These are phyloP conservation scores for Corythornis madagascariensis DNA, from an alignment of 2,113 vertebrate species.

Conservation along the genomic window DNA sequence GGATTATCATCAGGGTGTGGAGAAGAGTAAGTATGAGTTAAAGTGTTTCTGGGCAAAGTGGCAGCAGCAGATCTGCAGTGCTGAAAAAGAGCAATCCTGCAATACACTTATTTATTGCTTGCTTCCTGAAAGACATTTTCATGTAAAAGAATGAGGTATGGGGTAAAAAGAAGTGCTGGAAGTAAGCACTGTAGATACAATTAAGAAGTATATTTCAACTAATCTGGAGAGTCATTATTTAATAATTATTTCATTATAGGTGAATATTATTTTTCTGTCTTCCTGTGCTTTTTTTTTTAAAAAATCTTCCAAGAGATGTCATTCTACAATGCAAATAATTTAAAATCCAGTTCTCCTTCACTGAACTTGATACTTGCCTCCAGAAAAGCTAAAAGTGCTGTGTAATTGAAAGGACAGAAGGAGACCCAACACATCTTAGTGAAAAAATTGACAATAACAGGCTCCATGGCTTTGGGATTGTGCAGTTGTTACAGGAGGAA, in stretches of 20 bases:
- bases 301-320: background rate
- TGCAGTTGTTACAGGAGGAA: accelerated
- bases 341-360: background rate
- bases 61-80: background rate
- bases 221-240: background rate
- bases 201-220: background rate
- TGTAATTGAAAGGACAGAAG: background rate
- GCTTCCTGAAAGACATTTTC: background rate
- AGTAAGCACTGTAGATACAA: background rate
- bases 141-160: background rate
- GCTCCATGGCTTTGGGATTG: background rate
- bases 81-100: background rate
- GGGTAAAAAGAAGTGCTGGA: background rate
- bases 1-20: accelerated
- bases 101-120: background rate
- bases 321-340: background rate
- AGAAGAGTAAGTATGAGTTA: background rate
- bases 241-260: background rate
- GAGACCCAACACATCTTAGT: background rate
- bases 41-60: background rate
- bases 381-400: background rate
- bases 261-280: background rate
- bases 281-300: background rate
- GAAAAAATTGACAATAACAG: background rate
- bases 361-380: background rate